Percentiles rank a stretch among this genome's conserved stretches.
Conservation (phyloP, 2,113 vertebrate species). For the Danionella cerebrum region DNA sequence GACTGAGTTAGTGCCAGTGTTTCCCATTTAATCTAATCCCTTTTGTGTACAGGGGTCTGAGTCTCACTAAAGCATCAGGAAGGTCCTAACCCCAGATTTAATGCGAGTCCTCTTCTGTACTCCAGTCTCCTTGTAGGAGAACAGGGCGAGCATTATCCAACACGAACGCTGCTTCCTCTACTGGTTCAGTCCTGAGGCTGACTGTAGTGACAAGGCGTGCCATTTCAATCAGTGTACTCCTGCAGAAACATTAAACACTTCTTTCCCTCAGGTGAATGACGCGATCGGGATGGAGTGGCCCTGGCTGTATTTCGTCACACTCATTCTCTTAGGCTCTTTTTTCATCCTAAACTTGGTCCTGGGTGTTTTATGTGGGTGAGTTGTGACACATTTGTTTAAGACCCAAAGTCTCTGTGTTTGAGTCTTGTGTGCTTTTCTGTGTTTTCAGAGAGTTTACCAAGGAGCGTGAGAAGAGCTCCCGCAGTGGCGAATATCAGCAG, state of each 20-base stretch:
- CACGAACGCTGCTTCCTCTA: too few relatives aligned
- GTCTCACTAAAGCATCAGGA: too few relatives aligned
- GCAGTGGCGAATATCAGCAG: conserved; percentile 83
- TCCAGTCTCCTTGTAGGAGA: too few relatives aligned
- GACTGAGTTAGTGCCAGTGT: too few relatives aligned
- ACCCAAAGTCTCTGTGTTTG: background rate
- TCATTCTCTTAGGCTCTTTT: conserved; percentile 88
- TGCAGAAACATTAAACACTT: background rate
- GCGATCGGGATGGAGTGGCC: conserved; percentile 92
- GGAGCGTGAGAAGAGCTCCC: conserved; percentile 88
- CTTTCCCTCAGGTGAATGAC: conserved; percentile 78
- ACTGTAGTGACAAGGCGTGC: too few relatives aligned
- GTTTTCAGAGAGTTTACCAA: conserved; percentile 82
- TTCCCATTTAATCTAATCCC: too few relatives aligned
- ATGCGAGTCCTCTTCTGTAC: too few relatives aligned
- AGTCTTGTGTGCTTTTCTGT: background rate
- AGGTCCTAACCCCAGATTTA: too few relatives aligned
- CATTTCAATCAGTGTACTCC: too few relatives aligned
- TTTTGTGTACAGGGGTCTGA: too few relatives aligned
- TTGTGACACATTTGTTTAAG: background rate
- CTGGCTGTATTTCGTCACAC: conserved; percentile 88
- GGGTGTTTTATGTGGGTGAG: conserved; percentile 80
- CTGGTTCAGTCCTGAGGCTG: too few relatives aligned
- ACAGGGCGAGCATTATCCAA: too few relatives aligned
- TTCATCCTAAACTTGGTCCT: conserved; percentile 89